Conservation (phyloP, 2,797 vertebrate genomes). For the Apogon talboti region DNA sequence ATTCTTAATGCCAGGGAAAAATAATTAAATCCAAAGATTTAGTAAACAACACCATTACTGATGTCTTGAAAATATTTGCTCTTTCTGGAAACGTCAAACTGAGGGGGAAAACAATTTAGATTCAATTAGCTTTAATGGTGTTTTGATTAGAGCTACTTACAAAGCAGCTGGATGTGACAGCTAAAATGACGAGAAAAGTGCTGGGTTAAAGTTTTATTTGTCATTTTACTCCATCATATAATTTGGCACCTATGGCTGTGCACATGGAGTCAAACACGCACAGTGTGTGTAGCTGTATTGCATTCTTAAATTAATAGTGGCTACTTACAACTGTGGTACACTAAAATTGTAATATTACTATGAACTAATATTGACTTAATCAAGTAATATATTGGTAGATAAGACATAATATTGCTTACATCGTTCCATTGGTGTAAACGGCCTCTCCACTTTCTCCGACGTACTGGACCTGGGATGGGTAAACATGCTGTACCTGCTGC, state of each 20-base stretch:
- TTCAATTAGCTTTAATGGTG: constrained; percentile 39
- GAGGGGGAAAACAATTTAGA: constrained; percentile 11
- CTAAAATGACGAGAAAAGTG: constrained; percentile 30
- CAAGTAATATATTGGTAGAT: background rate
- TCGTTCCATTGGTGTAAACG: constrained; percentile 95
- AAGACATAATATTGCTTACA: constrained; percentile 76
- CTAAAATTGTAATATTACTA: no score
- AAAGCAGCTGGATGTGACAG: constrained; percentile 35
- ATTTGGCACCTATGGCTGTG: constrained; percentile 18
- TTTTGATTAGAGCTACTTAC: constrained; percentile 40
- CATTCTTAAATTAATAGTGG: background rate
- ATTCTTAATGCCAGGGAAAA: background rate
- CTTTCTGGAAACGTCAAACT: constrained; percentile 10
- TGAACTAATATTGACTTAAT: no score
- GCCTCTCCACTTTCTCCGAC: constrained; percentile 93
- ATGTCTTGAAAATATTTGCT: constrained; percentile 1
- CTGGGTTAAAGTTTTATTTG: constrained; percentile 25
- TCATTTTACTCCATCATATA: constrained; percentile 8
- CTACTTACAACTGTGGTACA: background rate
- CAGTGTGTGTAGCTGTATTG: background rate
- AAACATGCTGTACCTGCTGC: constrained; percentile 92
- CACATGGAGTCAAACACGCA: constrained; percentile 1
- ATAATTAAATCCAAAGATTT: background rate
- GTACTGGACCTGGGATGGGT: constrained; percentile 95
- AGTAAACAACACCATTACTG: background rate